Evolutionary conservation across 2,888 invertebrate species (phyloP), one percentile per base, ranked within the genome.

Genomic region (Aphodius sticticus): DNA sequence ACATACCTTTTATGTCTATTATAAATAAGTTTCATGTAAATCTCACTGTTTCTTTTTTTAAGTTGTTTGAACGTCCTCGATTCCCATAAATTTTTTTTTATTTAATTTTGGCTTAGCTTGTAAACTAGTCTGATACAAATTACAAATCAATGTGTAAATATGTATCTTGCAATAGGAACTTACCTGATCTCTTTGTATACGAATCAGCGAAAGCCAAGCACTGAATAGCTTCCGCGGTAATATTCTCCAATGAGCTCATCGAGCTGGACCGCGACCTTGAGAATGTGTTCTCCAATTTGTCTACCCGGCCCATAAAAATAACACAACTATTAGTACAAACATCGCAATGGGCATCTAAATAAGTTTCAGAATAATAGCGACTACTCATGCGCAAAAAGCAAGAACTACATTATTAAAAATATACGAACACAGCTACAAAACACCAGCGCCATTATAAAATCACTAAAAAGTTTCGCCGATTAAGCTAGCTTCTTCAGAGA

Each of bases 241-340:
- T 97, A 92, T 98, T 98, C 91, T 99, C 98, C 88, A 99, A 92
- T 90, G 98, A 98, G 87, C 98, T 98, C 95, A 98, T 98, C 90
- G 97, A 97, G 90, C 98, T 98, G 90, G 97, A 98, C 87, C 98
- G 94, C 85, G 98, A 99, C 89, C 98, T 93, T 87, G 97, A 97
- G 92, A 98, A 98, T 86, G 97, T 96, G 90, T 95, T 96, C 92
- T 98, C 98, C 93, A 97, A 93, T 92, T 97, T 97, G 93, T 98
- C 98, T 98, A 93, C 92, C 91, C 95, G 94, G 91, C 94, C 94
- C 91, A 91, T 91, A 91, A 88, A 90, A 88, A 89, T 38, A 85
- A 87, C 87, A 86, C 86, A 86, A 86, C 81, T 84, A 82, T 85
- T 85, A 85, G 84, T 75, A 74, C 69, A 36, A 72, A 37, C 69